These are phyloP conservation scores for Amphiduros pacificus DNA, from an alignment of 2,888 invertebrate genomes.

Conservation along the genomic window DNA sequence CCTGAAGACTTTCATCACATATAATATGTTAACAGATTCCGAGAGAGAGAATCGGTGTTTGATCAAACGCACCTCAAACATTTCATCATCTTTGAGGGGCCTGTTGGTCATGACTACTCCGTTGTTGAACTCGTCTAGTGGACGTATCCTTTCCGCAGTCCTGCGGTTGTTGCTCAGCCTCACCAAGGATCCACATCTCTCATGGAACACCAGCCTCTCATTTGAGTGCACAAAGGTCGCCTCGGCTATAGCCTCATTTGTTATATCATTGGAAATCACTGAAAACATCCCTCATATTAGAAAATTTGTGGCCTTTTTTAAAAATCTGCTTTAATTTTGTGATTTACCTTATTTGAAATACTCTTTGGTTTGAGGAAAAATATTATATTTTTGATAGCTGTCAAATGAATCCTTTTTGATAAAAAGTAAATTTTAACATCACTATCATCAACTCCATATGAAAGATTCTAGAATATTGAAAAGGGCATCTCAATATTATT, in stretches of 20 bases:
- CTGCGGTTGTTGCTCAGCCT: conserved; percentile 63
- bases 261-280: conserved; percentile 51
- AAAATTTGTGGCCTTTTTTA: too few species aligned
- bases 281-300: too few species aligned
- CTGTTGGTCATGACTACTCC: conserved; percentile 59
- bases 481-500: too few species aligned
- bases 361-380: not conserved
- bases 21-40: too few species aligned
- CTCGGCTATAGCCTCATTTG: conserved; percentile 35
- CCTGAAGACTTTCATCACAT: too few species aligned
- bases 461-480: too few species aligned
- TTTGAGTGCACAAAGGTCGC: conserved; percentile 32
- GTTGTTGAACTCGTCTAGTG: conserved; percentile 59
- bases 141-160: conserved; percentile 53
- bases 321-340: too few species aligned
- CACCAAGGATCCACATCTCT: conserved; percentile 83
- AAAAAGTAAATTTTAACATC: too few species aligned
- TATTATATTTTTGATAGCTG: too few species aligned
- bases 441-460: too few species aligned
- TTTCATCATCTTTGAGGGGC: conserved; percentile 53
- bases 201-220: conserved; percentile 72
- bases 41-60: not conserved
- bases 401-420: too few species aligned
- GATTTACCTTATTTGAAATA: not conserved
- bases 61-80: conserved; percentile 50